phyloP scores from a whole-genome alignment of 2,888 invertebrate species.

The Megalurothrips usitatus region DNA sequence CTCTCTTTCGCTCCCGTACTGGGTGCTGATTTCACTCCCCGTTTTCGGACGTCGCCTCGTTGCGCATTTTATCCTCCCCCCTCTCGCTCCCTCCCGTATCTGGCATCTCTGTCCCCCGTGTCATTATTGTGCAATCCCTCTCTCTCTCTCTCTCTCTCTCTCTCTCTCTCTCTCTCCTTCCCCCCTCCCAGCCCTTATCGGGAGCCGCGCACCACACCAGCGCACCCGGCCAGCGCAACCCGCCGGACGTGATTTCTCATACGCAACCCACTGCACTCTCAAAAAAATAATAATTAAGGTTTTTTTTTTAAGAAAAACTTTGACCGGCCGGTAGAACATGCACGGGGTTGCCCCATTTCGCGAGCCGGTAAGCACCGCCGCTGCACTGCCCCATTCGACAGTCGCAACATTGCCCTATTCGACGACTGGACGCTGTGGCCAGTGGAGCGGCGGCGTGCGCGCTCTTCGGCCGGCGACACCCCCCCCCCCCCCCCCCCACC shows the following conservation, averaged over 20 bases:
- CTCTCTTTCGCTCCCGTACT: background rate
- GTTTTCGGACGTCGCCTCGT: background rate
- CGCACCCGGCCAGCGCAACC: background rate
- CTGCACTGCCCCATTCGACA: no score
- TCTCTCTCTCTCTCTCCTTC: background rate
- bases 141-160: background rate
- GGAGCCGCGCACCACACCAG: background rate
- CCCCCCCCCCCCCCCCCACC: background rate
- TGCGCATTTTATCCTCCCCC: slow-evolving; percentile 10
- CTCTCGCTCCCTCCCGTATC: background rate
- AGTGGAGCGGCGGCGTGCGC: no score
- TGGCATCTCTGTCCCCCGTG: background rate
- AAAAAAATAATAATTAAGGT: no score
- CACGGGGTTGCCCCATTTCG: no score
- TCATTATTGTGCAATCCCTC: slow-evolving; percentile 11
- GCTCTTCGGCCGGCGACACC: no score
- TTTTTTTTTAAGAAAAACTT: no score
- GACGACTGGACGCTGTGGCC: no score
- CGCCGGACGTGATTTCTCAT: background rate
- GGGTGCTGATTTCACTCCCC: slow-evolving; percentile 20
- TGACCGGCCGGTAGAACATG: no score
- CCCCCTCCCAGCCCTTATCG: background rate
- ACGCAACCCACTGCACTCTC: no score
- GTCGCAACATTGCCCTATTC: no score
- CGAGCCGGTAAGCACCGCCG: no score